Evolutionary conservation across 2,797 vertebrate species (phyloP).

Genomic region (Sebastes iracundus): DNA sequence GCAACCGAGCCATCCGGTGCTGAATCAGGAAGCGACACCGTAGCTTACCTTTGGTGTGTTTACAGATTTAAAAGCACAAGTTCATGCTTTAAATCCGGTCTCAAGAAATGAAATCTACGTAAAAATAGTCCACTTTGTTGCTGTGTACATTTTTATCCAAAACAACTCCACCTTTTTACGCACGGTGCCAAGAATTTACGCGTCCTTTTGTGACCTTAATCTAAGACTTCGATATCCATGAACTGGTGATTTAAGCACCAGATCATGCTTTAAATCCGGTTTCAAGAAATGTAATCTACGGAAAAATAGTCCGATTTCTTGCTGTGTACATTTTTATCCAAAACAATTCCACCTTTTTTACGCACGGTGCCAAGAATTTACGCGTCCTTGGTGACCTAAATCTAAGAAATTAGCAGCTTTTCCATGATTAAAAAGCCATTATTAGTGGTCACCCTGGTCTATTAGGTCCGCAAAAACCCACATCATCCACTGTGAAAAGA

Average conservation of each 20-base stretch:
- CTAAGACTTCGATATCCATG: not conserved
- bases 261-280: not conserved
- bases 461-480: not conserved
- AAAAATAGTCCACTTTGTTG: not conserved
- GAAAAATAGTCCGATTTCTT: not conserved
- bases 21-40: conserved; percentile 24
- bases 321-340: not conserved
- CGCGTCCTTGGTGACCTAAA: not conserved
- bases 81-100: not conserved
- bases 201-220: not conserved
- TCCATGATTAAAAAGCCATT: not conserved
- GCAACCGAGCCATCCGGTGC: conserved; percentile 28
- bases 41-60: not conserved
- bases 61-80: not conserved
- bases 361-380: conserved; percentile 42
- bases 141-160: not conserved
- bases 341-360: conserved; percentile 37
- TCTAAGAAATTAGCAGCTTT: not conserved
- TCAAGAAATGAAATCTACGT: not conserved
- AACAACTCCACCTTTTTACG: conserved; percentile 37
- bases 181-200: conserved; percentile 34
- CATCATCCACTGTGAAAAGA: conserved; percentile 12
- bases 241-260: not conserved
- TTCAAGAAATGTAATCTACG: not conserved
- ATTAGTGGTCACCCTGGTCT: not conserved